Conservation (phyloP, 2,797 vertebrate species). For the Lagorchestes hirsutus region DNA sequence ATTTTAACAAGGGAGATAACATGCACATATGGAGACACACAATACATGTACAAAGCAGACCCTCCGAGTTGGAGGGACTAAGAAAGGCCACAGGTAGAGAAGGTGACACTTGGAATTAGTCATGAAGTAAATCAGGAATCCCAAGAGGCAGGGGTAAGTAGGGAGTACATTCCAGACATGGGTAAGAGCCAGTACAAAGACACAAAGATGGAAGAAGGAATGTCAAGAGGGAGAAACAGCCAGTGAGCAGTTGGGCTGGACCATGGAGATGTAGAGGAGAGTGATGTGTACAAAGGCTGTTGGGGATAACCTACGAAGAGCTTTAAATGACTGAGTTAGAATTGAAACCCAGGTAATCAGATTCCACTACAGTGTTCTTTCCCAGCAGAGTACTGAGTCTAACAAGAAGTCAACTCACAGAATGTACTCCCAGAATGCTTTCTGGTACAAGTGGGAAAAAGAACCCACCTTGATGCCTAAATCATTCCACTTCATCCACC, state of each 20-base stretch:
- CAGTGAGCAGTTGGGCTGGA: not conserved
- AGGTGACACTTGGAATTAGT: not conserved
- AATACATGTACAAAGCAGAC: not conserved
- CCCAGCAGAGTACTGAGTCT: conserved; percentile 10
- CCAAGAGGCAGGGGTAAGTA: not conserved
- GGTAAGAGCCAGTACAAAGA: not conserved
- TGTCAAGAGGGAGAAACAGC: not conserved
- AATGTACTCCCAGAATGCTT: conserved; percentile 7
- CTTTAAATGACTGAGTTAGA: not conserved
- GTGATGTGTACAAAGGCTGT: not conserved
- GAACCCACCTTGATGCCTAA: not conserved
- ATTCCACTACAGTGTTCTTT: not conserved
- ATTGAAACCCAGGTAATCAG: not conserved
- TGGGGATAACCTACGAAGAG: not conserved
- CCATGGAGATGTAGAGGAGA: not conserved
- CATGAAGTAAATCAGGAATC: not conserved
- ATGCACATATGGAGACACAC: not conserved
- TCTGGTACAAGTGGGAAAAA: not conserved
- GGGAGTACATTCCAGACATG: not conserved
- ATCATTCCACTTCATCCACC: not conserved
- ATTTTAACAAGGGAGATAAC: not conserved
- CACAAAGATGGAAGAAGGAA: not conserved
- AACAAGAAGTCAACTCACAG: not conserved
- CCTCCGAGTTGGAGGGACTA: not conserved
- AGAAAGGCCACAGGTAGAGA: not conserved